A percentile compares a stretch with the other conserved stretches of the same genome.
Conservation (phyloP, 2,797 vertebrate species). For the Lithobates sylvaticus region DNA sequence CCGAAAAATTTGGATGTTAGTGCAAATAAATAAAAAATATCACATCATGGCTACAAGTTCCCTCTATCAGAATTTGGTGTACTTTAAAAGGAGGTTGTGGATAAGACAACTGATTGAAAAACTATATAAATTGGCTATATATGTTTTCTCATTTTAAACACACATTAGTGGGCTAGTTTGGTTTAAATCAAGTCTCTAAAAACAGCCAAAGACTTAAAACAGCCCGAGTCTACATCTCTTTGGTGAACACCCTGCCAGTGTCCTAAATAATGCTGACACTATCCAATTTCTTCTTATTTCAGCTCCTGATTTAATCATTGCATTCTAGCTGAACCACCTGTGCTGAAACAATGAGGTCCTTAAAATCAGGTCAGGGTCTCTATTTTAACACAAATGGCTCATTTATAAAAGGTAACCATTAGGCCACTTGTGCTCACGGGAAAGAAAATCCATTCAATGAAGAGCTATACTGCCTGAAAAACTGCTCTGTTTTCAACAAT, state of each 20-base stretch:
- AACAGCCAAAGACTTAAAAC: too few species aligned
- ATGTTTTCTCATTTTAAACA: too few species aligned
- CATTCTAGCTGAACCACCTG: neutral
- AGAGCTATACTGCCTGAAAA: neutral
- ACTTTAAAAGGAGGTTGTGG: too few species aligned
- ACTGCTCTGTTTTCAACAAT: neutral
- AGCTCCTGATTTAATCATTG: neutral
- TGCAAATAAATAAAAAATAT: too few species aligned
- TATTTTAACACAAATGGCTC: neutral
- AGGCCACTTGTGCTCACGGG: neutral
- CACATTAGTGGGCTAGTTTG: too few species aligned
- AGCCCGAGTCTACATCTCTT: neutral
- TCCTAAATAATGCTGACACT: neutral
- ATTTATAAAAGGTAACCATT: neutral
- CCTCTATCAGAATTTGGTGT: too few species aligned
- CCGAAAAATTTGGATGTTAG: too few species aligned
- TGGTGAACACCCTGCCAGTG: neutral
- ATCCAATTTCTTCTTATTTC: neutral
- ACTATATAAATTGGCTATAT: too few species aligned
- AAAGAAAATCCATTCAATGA: neutral
- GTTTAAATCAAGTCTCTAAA: too few species aligned
- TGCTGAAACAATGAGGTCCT: neutral
- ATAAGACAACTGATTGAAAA: too few species aligned
- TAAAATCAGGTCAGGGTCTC: neutral
- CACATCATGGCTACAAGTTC: too few species aligned